phyloP scores from a whole-genome alignment of 2,797 vertebrate genomes.

The Diglossa cyanea region DNA sequence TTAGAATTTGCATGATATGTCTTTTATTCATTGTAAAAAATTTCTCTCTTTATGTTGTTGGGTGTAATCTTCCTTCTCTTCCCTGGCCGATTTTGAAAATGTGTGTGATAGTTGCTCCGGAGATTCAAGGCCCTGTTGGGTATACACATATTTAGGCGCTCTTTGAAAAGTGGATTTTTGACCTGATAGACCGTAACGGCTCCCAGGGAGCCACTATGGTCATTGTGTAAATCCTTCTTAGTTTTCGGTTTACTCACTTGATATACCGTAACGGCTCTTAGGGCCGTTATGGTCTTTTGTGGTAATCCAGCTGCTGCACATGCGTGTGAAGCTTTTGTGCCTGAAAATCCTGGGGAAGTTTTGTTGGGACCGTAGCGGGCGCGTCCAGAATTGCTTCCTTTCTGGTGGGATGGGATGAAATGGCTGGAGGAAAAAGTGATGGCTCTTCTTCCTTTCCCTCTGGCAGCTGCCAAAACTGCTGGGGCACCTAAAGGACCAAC shows the following conservation, averaged over 20 bases:
- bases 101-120: slow-evolving; percentile 31
- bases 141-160: slow-evolving; percentile 51
- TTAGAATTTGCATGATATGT: neutral
- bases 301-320: slow-evolving; percentile 69
- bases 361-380: neutral
- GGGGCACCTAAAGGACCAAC: neutral
- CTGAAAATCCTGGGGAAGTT: slow-evolving; percentile 34
- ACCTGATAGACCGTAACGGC: slow-evolving; percentile 68
- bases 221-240: slow-evolving; percentile 67
- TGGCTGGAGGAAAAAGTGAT: neutral
- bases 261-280: slow-evolving; percentile 52
- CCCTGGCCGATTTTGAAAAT: slow-evolving; percentile 54
- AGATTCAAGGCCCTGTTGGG: slow-evolving; percentile 61
- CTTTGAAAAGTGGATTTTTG: slow-evolving; percentile 70
- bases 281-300: slow-evolving; percentile 56
- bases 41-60: neutral
- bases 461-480: neutral
- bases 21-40: slow-evolving; percentile 28
- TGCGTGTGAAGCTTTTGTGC: slow-evolving; percentile 64
- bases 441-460: neutral
- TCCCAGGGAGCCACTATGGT: slow-evolving; percentile 66
- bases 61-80: slow-evolving; percentile 29
- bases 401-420: neutral
- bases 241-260: slow-evolving; percentile 68
- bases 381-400: slow-evolving; percentile 18